Evolutionary conservation across 2,888 invertebrate genomes (phyloP), one percentile per base, ranked within the genome.

Genomic region (Hyposoter dolosus): DNA sequence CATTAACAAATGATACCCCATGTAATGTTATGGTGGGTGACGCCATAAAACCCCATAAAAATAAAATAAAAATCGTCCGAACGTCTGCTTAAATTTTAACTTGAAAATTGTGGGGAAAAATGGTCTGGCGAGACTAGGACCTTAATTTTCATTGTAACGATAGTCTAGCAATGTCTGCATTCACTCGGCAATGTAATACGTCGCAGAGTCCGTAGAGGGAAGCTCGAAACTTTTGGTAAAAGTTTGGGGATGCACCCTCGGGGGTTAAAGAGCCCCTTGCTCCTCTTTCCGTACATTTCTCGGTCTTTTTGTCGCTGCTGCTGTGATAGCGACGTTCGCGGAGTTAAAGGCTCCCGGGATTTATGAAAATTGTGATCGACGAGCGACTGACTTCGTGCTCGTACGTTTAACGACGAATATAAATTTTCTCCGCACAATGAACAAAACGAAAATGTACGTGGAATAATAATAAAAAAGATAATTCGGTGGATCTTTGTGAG

Each of bases 281-380:
- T 9, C 40, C 10, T 7, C 1, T 40, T 10, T 40, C 40, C 40
- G 40, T 9, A 40, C 9, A 10, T 12, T 5, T 23, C 69, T 47
- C 45, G 12, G 15, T 45, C 28, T 56, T n/a, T 47, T 17, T 50
- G 6, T 15, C n/a, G 32, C 53, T 19, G 50, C 23, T 5, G 19
- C 32, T 28, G n/a, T 43, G 23, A 40, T n/a, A 17, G 47, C 9
- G 47, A 50, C 40, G 50, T 60, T 74, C 71, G 17, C 12, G 47
- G 71, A 79, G 71, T 1, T 72, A 65, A 65, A 71, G 28, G 47
- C 85, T 80, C 83, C 35, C 43, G 83, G 85, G 85, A 85, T 83
- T 85, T 76, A 71, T 79, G 83, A 83, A 85, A 85, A 83, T 85
- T 83, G 85, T 80, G 85, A 85, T 85, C 79, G 85, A 85, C 71